Conservation (phyloP, 2,113 vertebrate genomes). For the Phyllostomus discolor region DNA sequence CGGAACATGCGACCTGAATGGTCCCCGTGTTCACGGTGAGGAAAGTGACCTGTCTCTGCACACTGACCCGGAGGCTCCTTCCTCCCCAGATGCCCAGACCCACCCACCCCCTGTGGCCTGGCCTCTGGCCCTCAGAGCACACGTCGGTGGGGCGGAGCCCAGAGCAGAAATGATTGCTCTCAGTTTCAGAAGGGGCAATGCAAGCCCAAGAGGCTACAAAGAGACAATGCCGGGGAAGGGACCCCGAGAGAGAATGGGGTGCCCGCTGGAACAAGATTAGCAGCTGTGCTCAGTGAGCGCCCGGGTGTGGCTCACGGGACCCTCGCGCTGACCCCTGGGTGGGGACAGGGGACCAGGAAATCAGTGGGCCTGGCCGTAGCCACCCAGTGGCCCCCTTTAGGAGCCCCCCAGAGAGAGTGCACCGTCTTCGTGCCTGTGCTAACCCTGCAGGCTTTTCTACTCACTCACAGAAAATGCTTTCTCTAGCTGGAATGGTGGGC, state of each 20-base stretch:
- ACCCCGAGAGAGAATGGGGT: background rate
- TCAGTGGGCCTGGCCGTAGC: background rate
- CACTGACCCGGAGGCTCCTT: background rate
- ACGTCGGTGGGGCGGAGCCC: background rate
- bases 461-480: background rate
- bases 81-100: background rate
- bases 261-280: background rate
- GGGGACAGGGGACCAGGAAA: background rate
- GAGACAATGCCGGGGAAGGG: background rate
- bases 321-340: background rate
- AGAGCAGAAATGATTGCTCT: background rate
- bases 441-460: background rate
- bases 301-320: background rate
- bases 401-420: background rate
- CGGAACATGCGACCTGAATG: background rate
- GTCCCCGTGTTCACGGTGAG: background rate
- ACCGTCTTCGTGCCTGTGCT: background rate
- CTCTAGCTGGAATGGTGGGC: background rate
- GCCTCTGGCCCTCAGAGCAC: background rate
- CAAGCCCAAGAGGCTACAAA: background rate
- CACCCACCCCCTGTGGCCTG: background rate
- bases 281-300: background rate
- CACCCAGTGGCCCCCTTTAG: background rate
- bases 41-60: background rate
- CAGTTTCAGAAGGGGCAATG: background rate